Conservation (phyloP, 1,140 invertebrate species). For the Hypsibius dujardini region DNA sequence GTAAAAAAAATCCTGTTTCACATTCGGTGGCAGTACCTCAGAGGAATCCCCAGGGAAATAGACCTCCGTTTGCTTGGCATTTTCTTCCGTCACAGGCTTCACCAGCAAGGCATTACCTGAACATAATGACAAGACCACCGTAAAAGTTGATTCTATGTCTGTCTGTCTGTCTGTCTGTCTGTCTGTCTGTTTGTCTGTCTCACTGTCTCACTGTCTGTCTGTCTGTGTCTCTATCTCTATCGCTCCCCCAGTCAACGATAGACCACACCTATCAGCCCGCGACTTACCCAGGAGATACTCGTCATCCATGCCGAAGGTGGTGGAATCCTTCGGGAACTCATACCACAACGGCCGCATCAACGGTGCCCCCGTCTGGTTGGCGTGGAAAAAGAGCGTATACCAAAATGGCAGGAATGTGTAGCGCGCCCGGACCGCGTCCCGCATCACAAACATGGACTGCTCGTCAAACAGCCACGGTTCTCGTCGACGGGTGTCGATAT, state of each 20-base stretch:
- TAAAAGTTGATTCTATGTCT: too few species aligned
- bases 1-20: too few species aligned
- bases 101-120: constrained; percentile 62
- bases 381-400: constrained; percentile 88
- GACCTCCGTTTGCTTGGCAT: constrained; percentile 54
- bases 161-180: too few species aligned
- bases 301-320: constrained; percentile 62
- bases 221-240: too few species aligned
- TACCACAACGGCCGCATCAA: constrained; percentile 77
- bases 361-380: constrained; percentile 56
- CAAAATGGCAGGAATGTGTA: constrained; percentile 79
- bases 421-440: constrained; percentile 56
- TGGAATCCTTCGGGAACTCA: constrained; percentile 64
- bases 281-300: constrained; percentile 56
- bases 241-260: too few species aligned
- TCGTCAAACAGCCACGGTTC: constrained; percentile 87
- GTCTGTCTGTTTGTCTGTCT: too few species aligned
- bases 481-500: constrained; percentile 79
- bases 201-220: too few species aligned
- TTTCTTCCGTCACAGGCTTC: constrained; percentile 61
- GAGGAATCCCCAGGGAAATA: constrained; percentile 58
- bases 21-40: too few species aligned
- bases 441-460: constrained; percentile 51
- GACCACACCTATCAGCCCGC: too few species aligned
- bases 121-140: too few species aligned